Evolutionary conservation across 2,113 vertebrate genomes (phyloP).

Genomic region (Clupea harengus): DNA sequence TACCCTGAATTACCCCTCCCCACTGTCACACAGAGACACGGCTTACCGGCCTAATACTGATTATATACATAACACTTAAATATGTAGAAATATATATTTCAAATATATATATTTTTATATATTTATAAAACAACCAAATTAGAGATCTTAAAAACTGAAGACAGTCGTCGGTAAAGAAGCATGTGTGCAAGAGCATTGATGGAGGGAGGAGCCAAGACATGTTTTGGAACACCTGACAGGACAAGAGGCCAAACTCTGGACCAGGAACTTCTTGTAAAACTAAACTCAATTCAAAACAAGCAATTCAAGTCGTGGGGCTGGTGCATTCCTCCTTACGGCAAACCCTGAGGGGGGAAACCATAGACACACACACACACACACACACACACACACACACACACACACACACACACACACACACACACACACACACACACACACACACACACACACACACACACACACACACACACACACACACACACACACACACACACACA

Average conservation of each 20-base stretch:
- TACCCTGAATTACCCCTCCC: slow-evolving; percentile 25
- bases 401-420: slow-evolving; percentile 37
- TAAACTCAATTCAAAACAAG: background rate
- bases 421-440: slow-evolving; percentile 15
- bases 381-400: slow-evolving; percentile 6
- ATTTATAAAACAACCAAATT: slow-evolving; percentile 47
- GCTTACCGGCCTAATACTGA: slow-evolving; percentile 77
- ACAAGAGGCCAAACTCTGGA: background rate
- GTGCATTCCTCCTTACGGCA: background rate
- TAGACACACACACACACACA: slow-evolving; percentile 30
- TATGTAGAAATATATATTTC: slow-evolving; percentile 64
- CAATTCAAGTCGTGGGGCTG: background rate
- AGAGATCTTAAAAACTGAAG: slow-evolving; percentile 21
- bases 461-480: slow-evolving; percentile 19
- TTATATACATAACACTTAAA: slow-evolving; percentile 78
- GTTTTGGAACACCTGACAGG: background rate
- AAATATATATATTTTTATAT: slow-evolving; percentile 63
- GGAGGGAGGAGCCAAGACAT: background rate
- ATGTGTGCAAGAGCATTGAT: background rate
- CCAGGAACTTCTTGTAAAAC: background rate
- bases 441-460: slow-evolving; percentile 25
- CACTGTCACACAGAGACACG: slow-evolving; percentile 57
- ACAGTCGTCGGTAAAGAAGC: background rate
- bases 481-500: background rate
- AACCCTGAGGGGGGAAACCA: slow-evolving; percentile 22